Base-by-base conservation (phyloP, 1,140 invertebrate genomes). In the Coptotermes formosanus region DNA sequence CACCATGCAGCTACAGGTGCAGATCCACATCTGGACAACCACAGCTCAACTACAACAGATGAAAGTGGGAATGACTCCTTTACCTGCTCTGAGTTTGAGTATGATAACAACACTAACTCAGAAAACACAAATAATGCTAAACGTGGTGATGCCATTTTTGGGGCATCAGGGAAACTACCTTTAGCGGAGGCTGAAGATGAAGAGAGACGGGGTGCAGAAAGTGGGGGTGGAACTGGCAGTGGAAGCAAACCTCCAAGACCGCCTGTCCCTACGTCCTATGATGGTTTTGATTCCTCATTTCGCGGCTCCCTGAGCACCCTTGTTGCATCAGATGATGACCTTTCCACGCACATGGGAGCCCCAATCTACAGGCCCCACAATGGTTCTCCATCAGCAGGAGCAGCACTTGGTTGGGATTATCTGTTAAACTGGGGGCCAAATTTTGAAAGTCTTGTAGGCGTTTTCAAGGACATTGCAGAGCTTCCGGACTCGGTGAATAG, bases 31-130 rank as follows among this genome's bases (percentile, higher is more conserved):
- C 87, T 85, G 21, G 86, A 87, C 52, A 93, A 95, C 88, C 89
- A 93, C 81, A 95, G 95, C 89, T 96, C 96, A 1, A 97, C 97
- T 8, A 97, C 97, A 3, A 97, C 97, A 12, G 97, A 98, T 89
- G 97, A 98, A 90, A 98, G 97, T 90, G 97, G 97, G 8, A 98
- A 99, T 91, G 98, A 99, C 89, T 98, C 97, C 87, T 99, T 99
- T 91, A 99, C 98, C 0, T 99, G 98, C 91, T 99, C 98, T 1
- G 98, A 99, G 92, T 99, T 99, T 89, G 98, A 99, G 90, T 98
- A 98, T 90, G 98, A 99, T 89, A 96, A 97, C 89, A 95, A 96
- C 87, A 97, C 96, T 87, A 91, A 97, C 64, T 75, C 64, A 30
- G 64, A 75, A n/a, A 75, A 75, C 25, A 30, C 64, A 30, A 75